A percentile compares a stretch with the other conserved stretches of the same genome.
Conservation (phyloP, 2,888 invertebrate species). For the Calameuta idolon region DNA sequence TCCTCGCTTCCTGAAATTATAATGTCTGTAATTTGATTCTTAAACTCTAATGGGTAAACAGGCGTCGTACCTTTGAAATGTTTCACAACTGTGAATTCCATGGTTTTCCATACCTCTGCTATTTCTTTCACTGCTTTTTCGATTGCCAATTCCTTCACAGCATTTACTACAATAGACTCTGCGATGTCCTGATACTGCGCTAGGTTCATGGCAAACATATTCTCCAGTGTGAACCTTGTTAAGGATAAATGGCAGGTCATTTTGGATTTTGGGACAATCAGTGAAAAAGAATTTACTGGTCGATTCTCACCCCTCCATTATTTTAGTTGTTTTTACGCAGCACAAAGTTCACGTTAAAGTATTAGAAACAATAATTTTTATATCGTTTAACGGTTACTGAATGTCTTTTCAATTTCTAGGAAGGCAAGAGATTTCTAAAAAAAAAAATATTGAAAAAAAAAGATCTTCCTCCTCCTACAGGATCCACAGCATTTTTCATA, state of each 20-base stretch:
- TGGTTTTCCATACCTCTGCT: conserved; percentile 78
- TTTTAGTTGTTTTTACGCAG: not conserved
- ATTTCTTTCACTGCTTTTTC: conserved; percentile 89
- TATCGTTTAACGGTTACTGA: not conserved
- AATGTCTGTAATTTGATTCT: conserved; percentile 64
- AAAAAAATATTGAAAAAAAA: not conserved
- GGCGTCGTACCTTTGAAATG: conserved; percentile 72
- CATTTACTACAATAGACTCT: conserved; percentile 87
- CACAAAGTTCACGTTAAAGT: not conserved
- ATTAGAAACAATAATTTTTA: not conserved
- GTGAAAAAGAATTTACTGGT: not conserved
- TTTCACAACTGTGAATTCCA: conserved; percentile 75
- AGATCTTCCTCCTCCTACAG: not conserved
- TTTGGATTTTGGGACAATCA: not conserved
- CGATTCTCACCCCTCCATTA: conserved; percentile 32
- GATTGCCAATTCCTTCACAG: conserved; percentile 91
- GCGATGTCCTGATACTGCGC: conserved; percentile 88
- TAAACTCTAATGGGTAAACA: conserved; percentile 13
- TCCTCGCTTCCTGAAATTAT: conserved; percentile 74
- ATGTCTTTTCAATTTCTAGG: not conserved
- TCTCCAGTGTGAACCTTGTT: conserved; percentile 85
- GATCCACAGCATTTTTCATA: not conserved
- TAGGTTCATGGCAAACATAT: conserved; percentile 93
- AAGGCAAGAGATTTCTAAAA: not conserved
- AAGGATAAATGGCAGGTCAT: not conserved